Evolutionary conservation across 2,797 vertebrate genomes (phyloP).

Genomic region (Peromyscus nudipes): DNA sequence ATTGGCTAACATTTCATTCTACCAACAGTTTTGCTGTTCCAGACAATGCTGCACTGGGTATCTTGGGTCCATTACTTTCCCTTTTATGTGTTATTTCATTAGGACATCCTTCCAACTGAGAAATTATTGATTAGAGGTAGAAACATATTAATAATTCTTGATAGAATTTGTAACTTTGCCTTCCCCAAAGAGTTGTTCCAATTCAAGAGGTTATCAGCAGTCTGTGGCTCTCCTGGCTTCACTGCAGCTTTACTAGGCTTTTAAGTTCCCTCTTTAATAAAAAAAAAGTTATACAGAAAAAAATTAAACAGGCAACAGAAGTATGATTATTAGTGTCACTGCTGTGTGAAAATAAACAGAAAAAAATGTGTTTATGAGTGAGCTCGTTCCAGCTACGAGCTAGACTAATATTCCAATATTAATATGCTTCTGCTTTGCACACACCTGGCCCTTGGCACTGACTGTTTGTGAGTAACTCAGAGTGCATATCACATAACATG

Average conservation of each 20-base stretch:
- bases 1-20: constrained; percentile 27
- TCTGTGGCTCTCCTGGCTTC: neutral
- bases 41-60: neutral
- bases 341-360: neutral
- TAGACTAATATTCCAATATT: neutral
- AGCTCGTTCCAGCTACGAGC: neutral
- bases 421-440: constrained; percentile 1
- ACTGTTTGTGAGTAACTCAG: neutral
- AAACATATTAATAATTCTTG: constrained; percentile 49
- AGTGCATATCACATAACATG: neutral
- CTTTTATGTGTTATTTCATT: constrained; percentile 42
- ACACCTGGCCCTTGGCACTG: neutral
- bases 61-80: neutral
- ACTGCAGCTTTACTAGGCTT: neutral
- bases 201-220: constrained; percentile 58
- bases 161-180: constrained; percentile 34
- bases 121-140: constrained; percentile 51
- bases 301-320: neutral
- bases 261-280: constrained; percentile 2
- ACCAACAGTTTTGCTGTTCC: constrained; percentile 7
- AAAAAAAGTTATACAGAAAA: constrained; percentile 3
- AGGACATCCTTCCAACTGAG: constrained; percentile 22
- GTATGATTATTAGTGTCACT: constrained; percentile 22
- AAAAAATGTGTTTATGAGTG: constrained; percentile 17
- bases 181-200: constrained; percentile 48